These are phyloP conservation scores for Psittacula derbiana DNA, from an alignment of 2,797 vertebrate species.

Conservation along the genomic window DNA sequence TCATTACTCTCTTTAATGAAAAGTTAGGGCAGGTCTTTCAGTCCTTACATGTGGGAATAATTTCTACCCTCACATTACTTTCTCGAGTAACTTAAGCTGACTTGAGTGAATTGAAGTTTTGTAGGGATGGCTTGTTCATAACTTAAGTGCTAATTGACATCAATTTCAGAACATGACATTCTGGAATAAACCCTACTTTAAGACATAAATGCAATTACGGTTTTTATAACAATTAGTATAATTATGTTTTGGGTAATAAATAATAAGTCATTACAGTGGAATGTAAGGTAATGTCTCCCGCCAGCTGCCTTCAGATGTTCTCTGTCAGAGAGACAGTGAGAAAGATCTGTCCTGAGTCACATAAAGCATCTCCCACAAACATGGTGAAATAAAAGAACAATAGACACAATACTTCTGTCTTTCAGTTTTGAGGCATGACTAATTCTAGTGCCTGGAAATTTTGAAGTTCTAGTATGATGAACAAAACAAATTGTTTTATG, in stretches of 20 bases:
- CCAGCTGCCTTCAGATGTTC: conserved; percentile 18
- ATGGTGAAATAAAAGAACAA: not conserved
- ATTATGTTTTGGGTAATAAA: conserved; percentile 40
- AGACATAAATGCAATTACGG: conserved; percentile 35
- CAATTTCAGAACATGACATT: conserved; percentile 60
- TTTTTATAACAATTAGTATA: conserved; percentile 56
- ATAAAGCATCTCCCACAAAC: not conserved
- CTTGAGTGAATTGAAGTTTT: conserved; percentile 62
- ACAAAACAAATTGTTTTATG: not conserved
- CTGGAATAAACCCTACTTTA: conserved; percentile 47
- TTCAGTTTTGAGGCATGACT: not conserved
- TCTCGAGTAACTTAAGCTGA: conserved; percentile 54
- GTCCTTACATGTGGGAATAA: conserved; percentile 63
- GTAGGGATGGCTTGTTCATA: conserved; percentile 65
- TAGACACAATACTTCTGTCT: not conserved
- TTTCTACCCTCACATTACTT: conserved; percentile 55
- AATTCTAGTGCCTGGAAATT: not conserved
- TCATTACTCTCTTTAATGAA: conserved; percentile 67
- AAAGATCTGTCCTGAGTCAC: not conserved
- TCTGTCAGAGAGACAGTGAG: not conserved
- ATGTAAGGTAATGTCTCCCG: not conserved
- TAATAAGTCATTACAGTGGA: conserved; percentile 15
- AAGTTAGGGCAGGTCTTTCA: conserved; percentile 59
- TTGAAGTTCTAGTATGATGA: not conserved
- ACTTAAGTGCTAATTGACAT: conserved; percentile 61